Percentiles rank a stretch among this genome's conserved stretches.
These are phyloP conservation scores for Rosalia funebris DNA, from an alignment of 2,888 invertebrate species.

Conservation along the genomic window DNA sequence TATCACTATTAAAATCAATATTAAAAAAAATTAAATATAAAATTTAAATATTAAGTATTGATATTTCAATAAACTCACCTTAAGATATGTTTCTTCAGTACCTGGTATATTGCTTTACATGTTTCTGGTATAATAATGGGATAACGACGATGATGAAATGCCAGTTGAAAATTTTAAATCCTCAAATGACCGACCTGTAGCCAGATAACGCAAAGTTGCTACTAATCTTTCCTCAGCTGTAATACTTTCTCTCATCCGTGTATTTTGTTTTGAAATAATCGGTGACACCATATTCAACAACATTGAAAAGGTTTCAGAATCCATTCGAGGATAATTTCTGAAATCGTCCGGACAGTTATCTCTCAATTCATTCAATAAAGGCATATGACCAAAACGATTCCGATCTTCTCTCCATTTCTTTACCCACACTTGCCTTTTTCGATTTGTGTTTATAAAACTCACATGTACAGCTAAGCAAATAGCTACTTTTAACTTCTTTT, in stretches of 20 bases:
- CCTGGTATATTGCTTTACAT: slow-evolving; percentile 12
- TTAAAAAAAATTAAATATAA: too few relatives aligned
- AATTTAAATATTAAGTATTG: too few relatives aligned
- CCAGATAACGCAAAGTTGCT: background rate
- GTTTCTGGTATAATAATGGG: slow-evolving; percentile 5
- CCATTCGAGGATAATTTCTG: background rate
- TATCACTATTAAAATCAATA: background rate
- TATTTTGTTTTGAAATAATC: background rate
- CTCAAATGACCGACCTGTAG: slow-evolving; percentile 3
- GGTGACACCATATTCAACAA: background rate
- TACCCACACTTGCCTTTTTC: background rate
- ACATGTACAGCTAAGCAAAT: background rate
- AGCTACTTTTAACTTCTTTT: background rate
- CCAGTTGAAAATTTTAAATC: slow-evolving; percentile 2
- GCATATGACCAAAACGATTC: background rate
- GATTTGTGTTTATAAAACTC: background rate
- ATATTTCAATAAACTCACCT: too few relatives aligned
- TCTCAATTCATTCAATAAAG: background rate
- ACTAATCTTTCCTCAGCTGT: background rate
- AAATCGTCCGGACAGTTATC: background rate
- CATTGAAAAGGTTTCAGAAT: background rate
- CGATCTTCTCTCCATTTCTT: background rate
- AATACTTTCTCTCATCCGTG: background rate
- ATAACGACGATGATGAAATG: background rate
- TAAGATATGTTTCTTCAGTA: too few relatives aligned